phyloP scores from a whole-genome alignment of 2,113 vertebrate species.

The Copsychus sechellarum region DNA sequence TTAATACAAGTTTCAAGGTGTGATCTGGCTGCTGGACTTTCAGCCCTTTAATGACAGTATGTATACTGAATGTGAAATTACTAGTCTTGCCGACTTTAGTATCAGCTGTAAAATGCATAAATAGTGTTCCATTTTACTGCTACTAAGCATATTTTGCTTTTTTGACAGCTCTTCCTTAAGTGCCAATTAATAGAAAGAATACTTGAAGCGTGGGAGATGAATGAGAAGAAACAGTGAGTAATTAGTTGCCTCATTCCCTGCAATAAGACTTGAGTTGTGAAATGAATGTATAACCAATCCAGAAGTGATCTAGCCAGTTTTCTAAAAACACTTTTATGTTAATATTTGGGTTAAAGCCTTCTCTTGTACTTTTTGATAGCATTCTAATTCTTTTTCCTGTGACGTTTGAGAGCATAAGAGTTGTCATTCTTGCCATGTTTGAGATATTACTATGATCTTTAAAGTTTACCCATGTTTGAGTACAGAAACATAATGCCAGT shows the following conservation, averaged over 20 bases:
- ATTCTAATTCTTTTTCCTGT: background rate
- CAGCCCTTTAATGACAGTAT: background rate
- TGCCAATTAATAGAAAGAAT: slow-evolving; percentile 96
- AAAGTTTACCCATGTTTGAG: background rate
- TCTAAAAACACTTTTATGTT: background rate
- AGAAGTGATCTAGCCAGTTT: background rate
- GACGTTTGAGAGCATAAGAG: background rate
- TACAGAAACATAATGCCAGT: background rate
- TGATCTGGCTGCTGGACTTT: background rate
- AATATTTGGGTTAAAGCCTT: background rate
- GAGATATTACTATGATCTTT: background rate
- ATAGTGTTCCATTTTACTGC: background rate
- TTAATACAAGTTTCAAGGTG: background rate
- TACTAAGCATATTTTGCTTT: background rate
- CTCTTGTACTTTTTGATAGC: background rate
- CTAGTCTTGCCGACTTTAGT: background rate
- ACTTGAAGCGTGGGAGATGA: slow-evolving; percentile 93
- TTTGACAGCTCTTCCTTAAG: slow-evolving; percentile 90
- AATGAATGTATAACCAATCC: background rate
- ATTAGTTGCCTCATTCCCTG: background rate
- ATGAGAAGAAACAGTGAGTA: slow-evolving; percentile 98
- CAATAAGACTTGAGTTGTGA: background rate
- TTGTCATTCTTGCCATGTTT: background rate
- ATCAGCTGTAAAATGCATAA: background rate
- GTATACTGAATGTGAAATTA: background rate